Percentiles rank a stretch among this genome's conserved stretches.
Evolutionary conservation across 2,113 vertebrate species (phyloP).

Genomic region (Ranitomeya variabilis): DNA sequence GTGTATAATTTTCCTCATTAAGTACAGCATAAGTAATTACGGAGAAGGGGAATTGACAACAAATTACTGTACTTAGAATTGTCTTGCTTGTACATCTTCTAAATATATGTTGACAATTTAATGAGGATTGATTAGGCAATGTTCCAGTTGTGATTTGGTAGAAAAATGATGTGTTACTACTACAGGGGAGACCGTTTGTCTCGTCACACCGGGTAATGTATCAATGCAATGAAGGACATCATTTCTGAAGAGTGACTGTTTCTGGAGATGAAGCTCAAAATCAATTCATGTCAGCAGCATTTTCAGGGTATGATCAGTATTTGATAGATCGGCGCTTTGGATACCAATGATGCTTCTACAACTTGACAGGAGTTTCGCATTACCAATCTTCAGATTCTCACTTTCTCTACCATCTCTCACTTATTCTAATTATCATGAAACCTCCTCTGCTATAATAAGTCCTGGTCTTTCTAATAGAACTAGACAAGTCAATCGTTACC

Average conservation of each 20-base stretch:
- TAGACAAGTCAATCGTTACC: no score
- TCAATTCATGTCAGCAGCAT: background rate
- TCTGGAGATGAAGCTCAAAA: background rate
- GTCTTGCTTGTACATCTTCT: conserved; percentile 41
- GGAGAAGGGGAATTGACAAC: conserved; percentile 57
- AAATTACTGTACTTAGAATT: conserved; percentile 57
- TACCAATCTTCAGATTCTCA: background rate
- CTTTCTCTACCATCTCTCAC: background rate
- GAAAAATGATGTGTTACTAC: conserved; percentile 15
- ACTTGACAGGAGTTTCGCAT: background rate
- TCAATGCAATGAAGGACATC: conserved; percentile 4
- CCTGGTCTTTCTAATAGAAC: background rate
- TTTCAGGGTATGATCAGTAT: background rate
- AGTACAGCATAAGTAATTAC: conserved; percentile 60
- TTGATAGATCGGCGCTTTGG: background rate
- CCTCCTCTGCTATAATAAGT: background rate
- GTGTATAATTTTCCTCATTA: conserved; percentile 62
- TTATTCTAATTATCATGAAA: background rate
- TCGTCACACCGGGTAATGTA: background rate
- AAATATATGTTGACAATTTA: conserved; percentile 46
- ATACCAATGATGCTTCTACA: background rate
- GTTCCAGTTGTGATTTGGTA: conserved; percentile 35
- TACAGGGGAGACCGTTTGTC: background rate
- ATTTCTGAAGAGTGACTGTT: background rate
- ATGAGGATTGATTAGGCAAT: conserved; percentile 53